Conservation (phyloP, 2,113 vertebrate genomes). For the Progne subis region DNA sequence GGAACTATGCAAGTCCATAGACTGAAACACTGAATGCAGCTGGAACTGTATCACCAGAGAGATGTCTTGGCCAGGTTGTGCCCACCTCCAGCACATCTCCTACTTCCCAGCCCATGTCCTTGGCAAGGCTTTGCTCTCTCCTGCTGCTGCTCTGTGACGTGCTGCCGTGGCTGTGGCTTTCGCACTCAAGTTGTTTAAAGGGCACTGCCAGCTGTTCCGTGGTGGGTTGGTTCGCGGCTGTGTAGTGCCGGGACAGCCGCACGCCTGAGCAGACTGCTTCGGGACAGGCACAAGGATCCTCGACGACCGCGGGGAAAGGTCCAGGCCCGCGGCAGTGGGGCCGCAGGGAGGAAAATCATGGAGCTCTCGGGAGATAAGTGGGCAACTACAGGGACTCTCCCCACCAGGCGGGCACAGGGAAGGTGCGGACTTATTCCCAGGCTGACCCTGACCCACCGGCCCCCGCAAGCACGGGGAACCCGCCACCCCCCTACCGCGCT, state of each 20-base stretch:
- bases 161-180: neutral
- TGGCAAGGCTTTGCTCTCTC: neutral
- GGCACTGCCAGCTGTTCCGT: neutral
- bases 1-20: accelerated
- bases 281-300: neutral
- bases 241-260: neutral
- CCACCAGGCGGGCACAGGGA: neutral
- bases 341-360: accelerated
- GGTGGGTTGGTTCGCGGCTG: neutral
- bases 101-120: neutral
- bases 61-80: neutral
- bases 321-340: neutral
- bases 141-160: neutral
- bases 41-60: accelerated
- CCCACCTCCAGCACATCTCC: neutral
- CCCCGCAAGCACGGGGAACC: too few species aligned
- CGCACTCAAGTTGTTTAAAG: neutral
- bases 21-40: neutral
- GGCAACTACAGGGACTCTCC: neutral
- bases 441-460: too few species aligned
- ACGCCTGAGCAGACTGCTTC: neutral
- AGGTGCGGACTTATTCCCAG: neutral
- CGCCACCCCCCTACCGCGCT: accelerated
- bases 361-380: accelerated
- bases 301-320: too few species aligned